These are phyloP conservation scores for Dysmachus trigonus DNA, from an alignment of 2,888 invertebrate genomes.

Conservation along the genomic window DNA sequence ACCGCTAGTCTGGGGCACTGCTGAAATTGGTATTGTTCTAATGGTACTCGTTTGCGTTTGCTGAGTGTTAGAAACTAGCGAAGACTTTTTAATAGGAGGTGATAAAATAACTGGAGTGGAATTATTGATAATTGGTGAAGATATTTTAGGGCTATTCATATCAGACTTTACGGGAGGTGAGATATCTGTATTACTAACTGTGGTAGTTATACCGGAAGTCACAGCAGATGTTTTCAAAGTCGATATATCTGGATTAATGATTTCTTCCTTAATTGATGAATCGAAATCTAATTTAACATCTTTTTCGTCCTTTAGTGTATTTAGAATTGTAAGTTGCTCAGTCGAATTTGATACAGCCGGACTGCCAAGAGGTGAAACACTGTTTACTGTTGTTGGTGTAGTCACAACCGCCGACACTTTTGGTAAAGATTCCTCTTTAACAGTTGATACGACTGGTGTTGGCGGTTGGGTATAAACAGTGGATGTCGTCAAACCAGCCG, in stretches of 20 bases:
- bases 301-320: constrained; percentile 59
- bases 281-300: constrained; percentile 62
- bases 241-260: constrained; percentile 55
- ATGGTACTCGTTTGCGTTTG: constrained; percentile 48
- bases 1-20: constrained; percentile 49
- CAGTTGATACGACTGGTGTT: constrained; percentile 56
- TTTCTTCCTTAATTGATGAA: constrained; percentile 59
- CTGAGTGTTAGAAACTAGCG: constrained; percentile 39
- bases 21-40: constrained; percentile 44
- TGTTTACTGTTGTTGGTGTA: constrained; percentile 29
- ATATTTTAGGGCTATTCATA: constrained; percentile 48
- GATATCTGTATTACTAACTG: not conserved
- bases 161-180: not conserved
- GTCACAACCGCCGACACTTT: constrained; percentile 21
- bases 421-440: constrained; percentile 49
- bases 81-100: constrained; percentile 29
- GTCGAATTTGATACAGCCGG: constrained; percentile 7
- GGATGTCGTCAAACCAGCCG: constrained; percentile 77
- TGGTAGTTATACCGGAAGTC: not conserved
- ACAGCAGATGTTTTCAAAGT: constrained; percentile 8
- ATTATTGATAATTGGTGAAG: not conserved
- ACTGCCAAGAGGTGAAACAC: constrained; percentile 36
- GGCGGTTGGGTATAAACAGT: constrained; percentile 65
- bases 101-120: constrained; percentile 35
- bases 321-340: constrained; percentile 39